Conservation (phyloP, 2,888 invertebrate species). For the Euspilapteryx auroguttella region DNA sequence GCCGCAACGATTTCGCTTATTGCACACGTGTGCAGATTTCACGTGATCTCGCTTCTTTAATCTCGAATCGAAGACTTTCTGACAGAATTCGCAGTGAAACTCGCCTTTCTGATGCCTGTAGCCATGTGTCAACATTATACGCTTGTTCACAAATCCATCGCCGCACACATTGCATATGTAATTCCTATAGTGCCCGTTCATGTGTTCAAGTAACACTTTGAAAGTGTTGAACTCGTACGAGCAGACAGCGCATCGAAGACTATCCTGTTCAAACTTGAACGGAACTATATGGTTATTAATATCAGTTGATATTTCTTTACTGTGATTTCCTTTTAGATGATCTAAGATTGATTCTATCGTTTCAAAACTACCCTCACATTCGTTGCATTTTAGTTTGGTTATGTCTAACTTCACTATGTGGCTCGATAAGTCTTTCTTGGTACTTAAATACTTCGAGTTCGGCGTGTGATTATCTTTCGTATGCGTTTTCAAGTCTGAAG, state of each 20-base stretch:
- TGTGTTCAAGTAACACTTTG: slow-evolving; percentile 20
- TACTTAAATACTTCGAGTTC: slow-evolving; percentile 12
- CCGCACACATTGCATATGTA: slow-evolving; percentile 22
- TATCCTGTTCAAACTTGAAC: slow-evolving; percentile 17
- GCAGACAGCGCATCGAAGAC: slow-evolving; percentile 19
- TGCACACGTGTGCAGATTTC: slow-evolving; percentile 25
- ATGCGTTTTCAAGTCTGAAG: slow-evolving; percentile 20
- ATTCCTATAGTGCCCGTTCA: slow-evolving; percentile 21
- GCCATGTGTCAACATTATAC: slow-evolving; percentile 17
- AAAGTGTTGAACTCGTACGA: slow-evolving; percentile 16
- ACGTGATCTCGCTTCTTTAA: slow-evolving; percentile 37
- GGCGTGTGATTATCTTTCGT: slow-evolving; percentile 14
- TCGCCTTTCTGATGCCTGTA: slow-evolving; percentile 22
- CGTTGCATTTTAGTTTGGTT: slow-evolving; percentile 21
- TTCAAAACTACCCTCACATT: slow-evolving; percentile 15
- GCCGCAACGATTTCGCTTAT: slow-evolving; percentile 22
- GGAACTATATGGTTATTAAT: slow-evolving; percentile 23
- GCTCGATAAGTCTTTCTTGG: slow-evolving; percentile 17
- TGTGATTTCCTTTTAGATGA: slow-evolving; percentile 18
- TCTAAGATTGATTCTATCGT: slow-evolving; percentile 14
- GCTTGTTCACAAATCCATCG: slow-evolving; percentile 18
- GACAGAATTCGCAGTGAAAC: slow-evolving; percentile 29
- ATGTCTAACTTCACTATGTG: slow-evolving; percentile 23
- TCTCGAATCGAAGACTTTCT: slow-evolving; percentile 38
- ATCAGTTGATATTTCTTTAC: slow-evolving; percentile 16